Conservation (phyloP, 2,113 vertebrate genomes). For the Dipodomys spectabilis region DNA sequence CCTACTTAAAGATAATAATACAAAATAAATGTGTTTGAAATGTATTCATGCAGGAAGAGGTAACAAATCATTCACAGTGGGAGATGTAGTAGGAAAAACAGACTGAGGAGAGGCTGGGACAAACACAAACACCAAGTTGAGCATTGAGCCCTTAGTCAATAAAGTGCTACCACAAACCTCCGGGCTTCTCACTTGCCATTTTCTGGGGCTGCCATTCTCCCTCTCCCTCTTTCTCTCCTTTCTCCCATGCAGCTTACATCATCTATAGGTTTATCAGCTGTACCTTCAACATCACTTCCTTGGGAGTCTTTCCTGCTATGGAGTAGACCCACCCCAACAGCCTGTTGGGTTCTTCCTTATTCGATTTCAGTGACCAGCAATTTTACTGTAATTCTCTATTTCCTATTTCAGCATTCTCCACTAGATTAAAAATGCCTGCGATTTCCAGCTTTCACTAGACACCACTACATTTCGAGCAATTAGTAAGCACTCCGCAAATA, state of each 20-base stretch:
- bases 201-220: neutral
- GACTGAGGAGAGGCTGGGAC: neutral
- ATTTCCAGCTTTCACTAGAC: neutral
- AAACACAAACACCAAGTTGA: neutral
- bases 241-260: neutral
- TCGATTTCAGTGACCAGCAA: neutral
- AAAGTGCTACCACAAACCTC: neutral
- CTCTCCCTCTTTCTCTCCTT: no score
- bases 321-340: accelerated
- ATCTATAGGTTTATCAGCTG: no score
- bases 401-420: neutral
- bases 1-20: no score
- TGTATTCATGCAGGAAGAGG: neutral
- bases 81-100: neutral
- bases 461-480: neutral
- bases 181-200: neutral
- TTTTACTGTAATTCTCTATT: conserved; percentile 9
- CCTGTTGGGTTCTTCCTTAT: neutral
- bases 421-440: neutral
- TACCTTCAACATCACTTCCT: neutral
- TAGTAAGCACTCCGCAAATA: conserved; percentile 43
- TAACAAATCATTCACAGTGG: neutral
- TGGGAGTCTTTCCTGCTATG: neutral
- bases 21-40: no score
- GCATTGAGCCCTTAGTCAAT: neutral